Conservation (phyloP, 2,797 vertebrate species). For the Notoglanidium macrostoma region DNA sequence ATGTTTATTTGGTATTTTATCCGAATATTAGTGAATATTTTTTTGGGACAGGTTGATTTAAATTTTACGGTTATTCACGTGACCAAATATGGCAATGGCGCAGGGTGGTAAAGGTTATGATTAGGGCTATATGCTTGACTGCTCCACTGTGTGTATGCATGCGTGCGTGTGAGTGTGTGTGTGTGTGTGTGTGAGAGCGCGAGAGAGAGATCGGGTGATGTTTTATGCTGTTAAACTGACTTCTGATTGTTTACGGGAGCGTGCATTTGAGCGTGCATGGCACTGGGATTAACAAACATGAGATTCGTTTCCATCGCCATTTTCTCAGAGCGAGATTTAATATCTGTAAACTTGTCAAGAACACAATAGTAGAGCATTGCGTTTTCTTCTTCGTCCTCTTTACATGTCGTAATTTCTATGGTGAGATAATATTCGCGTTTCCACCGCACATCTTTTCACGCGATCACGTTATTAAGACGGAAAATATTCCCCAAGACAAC, state of each 20-base stretch:
- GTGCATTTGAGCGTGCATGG: constrained; percentile 3
- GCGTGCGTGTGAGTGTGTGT: constrained; percentile 1
- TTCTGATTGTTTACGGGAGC: neutral
- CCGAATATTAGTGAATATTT: neutral
- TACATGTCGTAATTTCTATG: neutral
- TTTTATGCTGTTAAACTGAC: constrained; percentile 5
- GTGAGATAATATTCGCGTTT: neutral
- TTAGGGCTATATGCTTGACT: constrained; percentile 47
- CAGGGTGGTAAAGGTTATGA: constrained; percentile 33
- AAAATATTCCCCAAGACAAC: neutral
- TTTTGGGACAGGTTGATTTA: neutral
- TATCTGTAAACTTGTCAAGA: neutral
- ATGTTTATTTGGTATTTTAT: constrained; percentile 22
- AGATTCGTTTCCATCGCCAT: neutral
- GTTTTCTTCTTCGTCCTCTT: neutral
- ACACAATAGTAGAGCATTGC: neutral
- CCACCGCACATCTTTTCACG: neutral
- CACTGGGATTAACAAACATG: constrained; percentile 1
- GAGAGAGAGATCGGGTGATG: neutral
- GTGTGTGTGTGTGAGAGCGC: neutral
- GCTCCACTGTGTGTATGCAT: constrained; percentile 46
- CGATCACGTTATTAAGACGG: neutral
- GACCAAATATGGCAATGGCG: constrained; percentile 2
- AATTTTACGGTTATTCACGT: constrained; percentile 1
- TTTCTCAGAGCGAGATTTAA: neutral